Evolutionary conservation across 1,140 invertebrate genomes (phyloP).

Genomic region (Periplaneta americana): DNA sequence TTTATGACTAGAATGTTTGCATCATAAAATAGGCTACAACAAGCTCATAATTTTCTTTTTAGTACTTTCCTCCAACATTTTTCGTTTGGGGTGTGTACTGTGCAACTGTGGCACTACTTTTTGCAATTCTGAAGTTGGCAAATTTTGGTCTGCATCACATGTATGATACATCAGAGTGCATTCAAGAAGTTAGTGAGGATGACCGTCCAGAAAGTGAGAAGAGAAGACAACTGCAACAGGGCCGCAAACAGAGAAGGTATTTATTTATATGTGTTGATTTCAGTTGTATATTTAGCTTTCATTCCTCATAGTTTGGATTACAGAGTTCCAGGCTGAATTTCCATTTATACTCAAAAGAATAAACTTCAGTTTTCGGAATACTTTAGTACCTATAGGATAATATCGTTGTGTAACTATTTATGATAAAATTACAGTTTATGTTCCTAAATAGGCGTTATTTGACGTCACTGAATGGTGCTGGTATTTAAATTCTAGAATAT

Average conservation of each 20-base stretch:
- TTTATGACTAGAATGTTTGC: too few relatives aligned
- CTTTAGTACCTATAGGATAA: too few relatives aligned
- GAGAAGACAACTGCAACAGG: slow-evolving; percentile 11
- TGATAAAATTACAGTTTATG: too few relatives aligned
- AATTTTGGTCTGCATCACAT: slow-evolving; percentile 91
- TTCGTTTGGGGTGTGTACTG: slow-evolving; percentile 86
- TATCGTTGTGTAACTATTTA: too few relatives aligned
- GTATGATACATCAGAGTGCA: slow-evolving; percentile 91
- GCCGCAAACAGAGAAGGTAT: slow-evolving; percentile 21
- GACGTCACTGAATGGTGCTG: too few relatives aligned
- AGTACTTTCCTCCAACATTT: slow-evolving; percentile 83
- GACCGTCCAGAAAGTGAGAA: slow-evolving; percentile 28
- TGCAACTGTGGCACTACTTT: slow-evolving; percentile 69
- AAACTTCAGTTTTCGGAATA: too few relatives aligned
- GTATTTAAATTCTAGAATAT: too few relatives aligned
- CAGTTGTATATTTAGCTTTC: neutral
- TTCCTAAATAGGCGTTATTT: too few relatives aligned
- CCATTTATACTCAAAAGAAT: too few relatives aligned
- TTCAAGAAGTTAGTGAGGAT: slow-evolving; percentile 43
- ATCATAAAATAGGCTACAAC: too few relatives aligned
- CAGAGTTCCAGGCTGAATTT: too few relatives aligned
- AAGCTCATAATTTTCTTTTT: slow-evolving; percentile 41
- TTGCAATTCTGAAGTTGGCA: slow-evolving; percentile 78
- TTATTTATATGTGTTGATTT: neutral
- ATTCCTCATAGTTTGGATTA: too few relatives aligned